Base-by-base conservation (phyloP, 2,113 vertebrate genomes). In the Tragelaphus scriptus region DNA sequence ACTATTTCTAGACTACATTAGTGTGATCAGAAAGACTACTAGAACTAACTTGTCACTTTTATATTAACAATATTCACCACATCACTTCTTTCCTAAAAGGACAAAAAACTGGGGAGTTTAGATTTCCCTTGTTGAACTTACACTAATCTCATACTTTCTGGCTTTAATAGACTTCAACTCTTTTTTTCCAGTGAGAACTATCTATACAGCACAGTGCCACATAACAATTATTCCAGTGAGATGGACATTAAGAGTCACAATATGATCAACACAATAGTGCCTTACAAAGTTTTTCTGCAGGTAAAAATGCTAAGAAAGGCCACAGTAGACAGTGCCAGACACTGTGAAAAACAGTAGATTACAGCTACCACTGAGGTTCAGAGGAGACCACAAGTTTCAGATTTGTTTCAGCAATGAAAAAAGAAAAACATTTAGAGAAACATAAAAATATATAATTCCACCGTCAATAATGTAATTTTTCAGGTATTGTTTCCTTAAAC, bases 221-320 rank as follows among this genome's bases (percentile, higher is more conserved):
- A 47, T 40, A 92, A 91, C 30, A 93, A 36, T 93, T 65, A 89
- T 58, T 89, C 93, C 61, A 91, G 91, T 89, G 93, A 96, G 58
- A 90, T 58, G 30, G 5, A 15, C 23, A 53, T 51, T 89, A 28
- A 53, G 40, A 79, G 61, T 95, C 87, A 97, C 91, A 95, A 95
- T 19, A 82, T 65, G 79, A 90, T 65, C 53, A 40, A 95, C 95
- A 96, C 23, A 88, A 63, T 36, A 79, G 93, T 87, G 96, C 63
- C 87, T 94, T 84, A 95, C 95, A 97, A 95, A 97, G 89, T 53
- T 96, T 85, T 95, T 96, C 95, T 97, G 95, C 80, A 95, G 84
- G 26, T 96, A 97, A 96, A 97, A 98, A 98, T 82, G 97, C 93
- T 96, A 98, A 97, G 98, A 96, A 98, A 98, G 91, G 92, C 95